These are phyloP conservation scores for Drosophila navojoa DNA, from an alignment of 1,140 invertebrate genomes.

Conservation along the genomic window DNA sequence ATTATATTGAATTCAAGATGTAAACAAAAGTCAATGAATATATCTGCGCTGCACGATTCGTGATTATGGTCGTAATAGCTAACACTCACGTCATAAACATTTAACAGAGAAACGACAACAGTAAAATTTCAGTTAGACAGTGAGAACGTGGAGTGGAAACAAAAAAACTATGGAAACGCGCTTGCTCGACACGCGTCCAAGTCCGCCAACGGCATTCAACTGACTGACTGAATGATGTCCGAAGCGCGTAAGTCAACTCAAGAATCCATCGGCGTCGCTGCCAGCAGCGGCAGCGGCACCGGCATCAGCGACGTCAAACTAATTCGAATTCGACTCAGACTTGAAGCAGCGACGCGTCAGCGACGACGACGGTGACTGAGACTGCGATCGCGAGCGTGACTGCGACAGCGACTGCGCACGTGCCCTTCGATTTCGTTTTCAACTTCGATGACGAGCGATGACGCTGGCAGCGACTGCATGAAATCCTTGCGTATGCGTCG, in stretches of 20 bases:
- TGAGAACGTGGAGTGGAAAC: constrained; percentile 16
- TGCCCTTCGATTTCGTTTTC: constrained; percentile 32
- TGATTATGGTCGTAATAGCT: background rate
- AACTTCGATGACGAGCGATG: background rate
- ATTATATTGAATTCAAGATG: too few relatives aligned
- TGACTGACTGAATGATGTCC: constrained; percentile 57
- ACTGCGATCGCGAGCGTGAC: background rate
- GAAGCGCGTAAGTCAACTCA: constrained; percentile 28
- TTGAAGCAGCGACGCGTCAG: background rate
- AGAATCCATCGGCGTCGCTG: constrained; percentile 22
- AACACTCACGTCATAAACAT: constrained; percentile 29
- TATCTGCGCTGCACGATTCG: too few relatives aligned
- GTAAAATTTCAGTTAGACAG: background rate
- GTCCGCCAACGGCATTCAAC: constrained; percentile 74
- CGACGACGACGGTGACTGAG: background rate
- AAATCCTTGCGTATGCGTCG: too few relatives aligned
- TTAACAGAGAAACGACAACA: constrained; percentile 7
- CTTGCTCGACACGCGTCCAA: constrained; percentile 56
- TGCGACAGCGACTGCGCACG: constrained; percentile 66
- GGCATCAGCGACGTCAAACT: background rate
- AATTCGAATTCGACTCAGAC: background rate
- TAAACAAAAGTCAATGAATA: background rate
- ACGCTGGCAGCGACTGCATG: too few relatives aligned
- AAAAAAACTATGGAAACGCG: constrained; percentile 10
- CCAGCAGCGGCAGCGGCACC: background rate